Evolutionary conservation across 2,888 invertebrate species (phyloP), one percentile per base, ranked within the genome.

Genomic region (Drosophila kuntzei): DNA sequence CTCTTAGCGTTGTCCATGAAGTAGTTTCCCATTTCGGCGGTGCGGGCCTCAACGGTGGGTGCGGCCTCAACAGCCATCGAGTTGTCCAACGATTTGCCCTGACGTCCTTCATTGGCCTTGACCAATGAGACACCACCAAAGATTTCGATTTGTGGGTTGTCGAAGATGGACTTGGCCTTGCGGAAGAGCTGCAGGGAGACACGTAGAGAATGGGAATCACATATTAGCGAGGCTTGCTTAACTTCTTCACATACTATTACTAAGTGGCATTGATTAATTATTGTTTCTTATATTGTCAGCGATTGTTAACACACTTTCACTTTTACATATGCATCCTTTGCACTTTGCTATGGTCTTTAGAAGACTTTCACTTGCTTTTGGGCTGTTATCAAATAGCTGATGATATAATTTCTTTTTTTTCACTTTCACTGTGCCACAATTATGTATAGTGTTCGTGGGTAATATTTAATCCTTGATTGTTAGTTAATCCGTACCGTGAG

Each of bases 111-210:
- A 62, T 90, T 90, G 53, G 79, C 90, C 89, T 90, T 91, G 69
- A 91, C 78, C 60, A 94, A 87, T 7, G 93, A 94, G 44, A 95
- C 91, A 49, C 94, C 95, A 68, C 93, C 93, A 68, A 94, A 91
- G 44, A 95, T 77, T 80, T 94, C 94, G 66, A 94, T 92, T 87
- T 91, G 93, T 61, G 94, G 94, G 90, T 93, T 93, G 54, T 93
- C 93, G 86, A 95, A 94, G 90, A 95, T 93, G 29, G 93, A 93
- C 87, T 93, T 93, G 43, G 94, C 94, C 81, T 93, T 93, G 67
- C 94, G 93, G 93, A 93, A 95, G 64, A 94, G 90, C 93, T 93
- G 83, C 63, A 89, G 80, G 55, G 61, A 69, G 59, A 54, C 43
- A 59, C 39, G 57, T 36, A 60, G 34, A 60, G 60, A 60, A 51